Evolutionary conservation across 1,140 invertebrate species (phyloP).

Genomic region (Drosophila bocqueti): DNA sequence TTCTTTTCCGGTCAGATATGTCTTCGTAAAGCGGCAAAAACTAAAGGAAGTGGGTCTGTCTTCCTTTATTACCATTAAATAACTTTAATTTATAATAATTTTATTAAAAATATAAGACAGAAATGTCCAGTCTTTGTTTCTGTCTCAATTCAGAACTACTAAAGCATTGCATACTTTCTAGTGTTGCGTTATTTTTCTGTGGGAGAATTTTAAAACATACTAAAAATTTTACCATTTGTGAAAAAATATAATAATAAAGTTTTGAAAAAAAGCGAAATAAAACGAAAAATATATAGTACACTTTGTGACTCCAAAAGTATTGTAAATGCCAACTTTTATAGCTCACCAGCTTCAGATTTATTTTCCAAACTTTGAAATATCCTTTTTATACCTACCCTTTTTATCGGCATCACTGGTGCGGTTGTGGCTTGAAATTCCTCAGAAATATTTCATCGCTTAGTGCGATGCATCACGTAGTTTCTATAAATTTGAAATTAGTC

Average conservation of each 20-base stretch:
- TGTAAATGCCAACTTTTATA: background rate
- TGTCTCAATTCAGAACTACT: no score
- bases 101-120: background rate
- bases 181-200: background rate
- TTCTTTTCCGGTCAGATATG: conserved; percentile 8
- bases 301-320: background rate
- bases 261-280: background rate
- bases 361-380: background rate
- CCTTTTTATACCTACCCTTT: conserved; percentile 1
- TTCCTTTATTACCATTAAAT: background rate
- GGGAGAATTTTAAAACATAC: background rate
- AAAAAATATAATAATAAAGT: background rate
- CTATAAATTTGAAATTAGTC: conserved; percentile 60
- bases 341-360: background rate
- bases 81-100: background rate
- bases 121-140: background rate
- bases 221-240: background rate
- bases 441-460: conserved; percentile 35
- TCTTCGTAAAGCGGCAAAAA: background rate
- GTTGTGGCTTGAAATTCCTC: conserved; percentile 19
- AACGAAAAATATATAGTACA: background rate
- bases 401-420: conserved; percentile 8
- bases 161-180: background rate
- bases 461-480: conserved; percentile 33
- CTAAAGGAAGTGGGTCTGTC: background rate